A percentile compares a stretch with the other conserved stretches of the same genome.
Evolutionary conservation across 2,888 invertebrate species (phyloP).

Genomic region (Heteropelma amictum): DNA sequence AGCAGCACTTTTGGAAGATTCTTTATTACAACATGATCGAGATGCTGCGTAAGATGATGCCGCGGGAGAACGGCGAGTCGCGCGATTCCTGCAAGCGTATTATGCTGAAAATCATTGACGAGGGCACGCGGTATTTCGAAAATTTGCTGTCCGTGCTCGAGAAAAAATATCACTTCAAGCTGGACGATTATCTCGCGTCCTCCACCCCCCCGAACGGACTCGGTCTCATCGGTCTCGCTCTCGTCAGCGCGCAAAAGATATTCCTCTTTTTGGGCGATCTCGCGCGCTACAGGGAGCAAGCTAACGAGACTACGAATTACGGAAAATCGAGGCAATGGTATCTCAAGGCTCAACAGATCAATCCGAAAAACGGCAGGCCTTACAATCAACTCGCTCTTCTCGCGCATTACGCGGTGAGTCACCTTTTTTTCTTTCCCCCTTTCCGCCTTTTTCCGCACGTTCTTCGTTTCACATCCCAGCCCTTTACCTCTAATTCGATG

Average conservation of each 20-base stretch:
- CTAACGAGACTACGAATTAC: constrained; percentile 89
- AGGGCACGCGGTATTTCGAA: constrained; percentile 89
- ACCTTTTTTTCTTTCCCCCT: too few species aligned
- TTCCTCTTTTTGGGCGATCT: constrained; percentile 95
- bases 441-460: too few species aligned
- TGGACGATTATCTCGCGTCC: constrained; percentile 80
- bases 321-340: constrained; percentile 92
- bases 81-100: constrained; percentile 84
- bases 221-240: constrained; percentile 85
- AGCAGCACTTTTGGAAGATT: constrained; percentile 95
- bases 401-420: constrained; percentile 89
- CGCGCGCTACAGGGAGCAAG: constrained; percentile 92
- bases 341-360: constrained; percentile 93
- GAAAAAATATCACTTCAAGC: constrained; percentile 86
- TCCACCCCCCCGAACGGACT: constrained; percentile 81
- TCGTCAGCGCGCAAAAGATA: constrained; percentile 92
- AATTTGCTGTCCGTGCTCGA: constrained; percentile 86
- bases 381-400: constrained; percentile 96
- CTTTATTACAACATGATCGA: constrained; percentile 94
- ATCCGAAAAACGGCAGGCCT: constrained; percentile 96
- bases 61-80: constrained; percentile 80
- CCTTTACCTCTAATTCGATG: too few species aligned
- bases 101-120: constrained; percentile 86
- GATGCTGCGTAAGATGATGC: constrained; percentile 85
- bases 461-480: too few species aligned